These are phyloP conservation scores for Leguminivora glycinivorella DNA, from an alignment of 1,140 invertebrate species.

Conservation along the genomic window DNA sequence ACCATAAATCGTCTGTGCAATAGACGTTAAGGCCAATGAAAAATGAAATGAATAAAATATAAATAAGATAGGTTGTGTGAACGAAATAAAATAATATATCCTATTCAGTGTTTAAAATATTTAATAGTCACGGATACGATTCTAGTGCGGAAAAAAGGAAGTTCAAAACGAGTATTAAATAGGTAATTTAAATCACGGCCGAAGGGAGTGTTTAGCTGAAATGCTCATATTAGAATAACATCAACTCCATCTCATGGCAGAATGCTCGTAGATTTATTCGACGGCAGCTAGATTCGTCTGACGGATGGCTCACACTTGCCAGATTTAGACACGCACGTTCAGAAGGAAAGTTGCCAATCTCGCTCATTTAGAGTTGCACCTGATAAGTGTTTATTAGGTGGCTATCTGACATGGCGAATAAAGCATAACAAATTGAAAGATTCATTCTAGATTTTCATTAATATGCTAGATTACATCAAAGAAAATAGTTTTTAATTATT, in stretches of 20 bases:
- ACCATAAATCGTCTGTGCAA: too few relatives aligned
- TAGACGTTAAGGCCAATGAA: too few relatives aligned
- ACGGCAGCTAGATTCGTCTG: neutral
- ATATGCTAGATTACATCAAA: too few relatives aligned
- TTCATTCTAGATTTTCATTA: neutral
- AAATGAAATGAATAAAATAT: too few relatives aligned
- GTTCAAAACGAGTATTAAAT: too few relatives aligned
- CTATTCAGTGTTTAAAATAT: too few relatives aligned
- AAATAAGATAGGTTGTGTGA: neutral
- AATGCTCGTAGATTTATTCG: neutral
- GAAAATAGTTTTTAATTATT: too few relatives aligned
- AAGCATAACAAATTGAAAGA: neutral
- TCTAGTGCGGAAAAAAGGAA: too few relatives aligned
- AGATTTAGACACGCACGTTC: neutral
- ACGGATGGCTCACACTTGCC: neutral
- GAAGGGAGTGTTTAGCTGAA: too few relatives aligned
- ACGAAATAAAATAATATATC: neutral
- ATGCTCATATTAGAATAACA: neutral
- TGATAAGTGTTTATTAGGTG: conserved; percentile 3
- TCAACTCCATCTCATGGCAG: neutral
- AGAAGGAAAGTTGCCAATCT: neutral
- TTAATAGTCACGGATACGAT: too few relatives aligned
- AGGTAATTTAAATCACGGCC: too few relatives aligned
- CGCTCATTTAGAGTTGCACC: neutral
- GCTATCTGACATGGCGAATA: neutral